A percentile compares a stretch with the other conserved stretches of the same genome.
Evolutionary conservation across 2,888 invertebrate genomes (phyloP).

Genomic region (Mimachlamys varia): DNA sequence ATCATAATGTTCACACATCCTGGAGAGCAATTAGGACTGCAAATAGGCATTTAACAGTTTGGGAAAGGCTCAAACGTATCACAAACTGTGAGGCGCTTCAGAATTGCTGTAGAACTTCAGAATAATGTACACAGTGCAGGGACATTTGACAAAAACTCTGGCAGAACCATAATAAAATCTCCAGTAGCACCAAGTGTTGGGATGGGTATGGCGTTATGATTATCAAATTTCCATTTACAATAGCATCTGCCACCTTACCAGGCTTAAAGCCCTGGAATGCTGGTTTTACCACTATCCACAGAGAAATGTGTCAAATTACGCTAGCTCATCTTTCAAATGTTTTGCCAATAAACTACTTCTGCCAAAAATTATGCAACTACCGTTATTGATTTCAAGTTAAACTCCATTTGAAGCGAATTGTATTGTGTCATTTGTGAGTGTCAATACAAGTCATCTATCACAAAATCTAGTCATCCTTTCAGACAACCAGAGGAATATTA

Average conservation of each 20-base stretch:
- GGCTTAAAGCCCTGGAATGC: neutral
- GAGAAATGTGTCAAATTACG: constrained; percentile 20
- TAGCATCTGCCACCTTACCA: constrained; percentile 18
- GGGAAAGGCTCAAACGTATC: neutral
- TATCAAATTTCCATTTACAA: constrained; percentile 33
- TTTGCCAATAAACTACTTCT: constrained; percentile 32
- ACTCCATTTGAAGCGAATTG: constrained; percentile 33
- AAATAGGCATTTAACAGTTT: neutral
- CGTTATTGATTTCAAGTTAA: constrained; percentile 22
- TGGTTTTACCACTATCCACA: neutral
- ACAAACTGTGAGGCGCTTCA: neutral
- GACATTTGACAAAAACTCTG: neutral
- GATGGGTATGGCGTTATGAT: neutral
- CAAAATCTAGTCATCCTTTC: constrained; percentile 19
- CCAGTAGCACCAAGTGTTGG: constrained; percentile 1
- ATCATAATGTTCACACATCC: constrained; percentile 17
- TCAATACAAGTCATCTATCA: constrained; percentile 14
- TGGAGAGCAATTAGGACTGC: neutral
- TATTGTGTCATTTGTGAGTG: constrained; percentile 6
- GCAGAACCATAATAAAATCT: constrained; percentile 1
- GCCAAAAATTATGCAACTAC: constrained; percentile 31
- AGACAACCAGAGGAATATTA: constrained; percentile 36
- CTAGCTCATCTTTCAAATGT: constrained; percentile 9
- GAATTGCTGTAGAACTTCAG: neutral
- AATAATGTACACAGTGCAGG: neutral